Evolutionary conservation across 2,113 vertebrate genomes (phyloP), one percentile per base, ranked within the genome.

Genomic region (Hyperoodon ampullatus): DNA sequence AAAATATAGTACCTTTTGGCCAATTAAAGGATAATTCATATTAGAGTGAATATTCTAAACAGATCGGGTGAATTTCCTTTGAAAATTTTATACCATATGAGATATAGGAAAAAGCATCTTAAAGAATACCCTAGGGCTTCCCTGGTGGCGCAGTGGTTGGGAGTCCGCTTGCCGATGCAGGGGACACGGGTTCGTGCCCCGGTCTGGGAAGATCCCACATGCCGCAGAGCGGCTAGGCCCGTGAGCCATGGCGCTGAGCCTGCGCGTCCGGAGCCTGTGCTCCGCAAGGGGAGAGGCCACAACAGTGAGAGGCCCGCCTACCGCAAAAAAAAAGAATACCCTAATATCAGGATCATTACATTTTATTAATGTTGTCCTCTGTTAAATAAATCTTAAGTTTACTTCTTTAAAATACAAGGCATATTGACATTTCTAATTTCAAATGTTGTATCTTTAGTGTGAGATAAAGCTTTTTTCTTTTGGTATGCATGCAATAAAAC

Each of bases 391-490:
- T n/a, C 15, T 78, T 42, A 55, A 35, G 44, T 83, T 82, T 72
- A 24, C 60, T 88, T 89, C 14, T 94, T 68, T 50, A 92, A 88
- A 77, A 85, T 24, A 44, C 44, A 86, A 55, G 23, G 33, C 21
- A 39, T 83, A 65, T 30, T 85, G 83, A 33, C 28, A 42, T 82
- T 88, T 96, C 78, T 93, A 0, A 75, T 87, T 94, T 86, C 65
- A 8, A 94, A 33, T 30, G 1, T 47, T 55, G 7, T 77, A 3
- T 90, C 66, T 21, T 82, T 84, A 89, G 30, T 83, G 83, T 78
- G 58, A 84, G 39, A 55, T 53, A 30, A 42, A 89, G 28, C 7
- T 66, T 77, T 94, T 83, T 71, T 55, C 44, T 70, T 39, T 84
- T 21, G 39, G 16, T 94, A 24, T n/a, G 21, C 0, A 18, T 23